Conservation (phyloP, 1,140 invertebrate species). For the Papilio helenus region DNA sequence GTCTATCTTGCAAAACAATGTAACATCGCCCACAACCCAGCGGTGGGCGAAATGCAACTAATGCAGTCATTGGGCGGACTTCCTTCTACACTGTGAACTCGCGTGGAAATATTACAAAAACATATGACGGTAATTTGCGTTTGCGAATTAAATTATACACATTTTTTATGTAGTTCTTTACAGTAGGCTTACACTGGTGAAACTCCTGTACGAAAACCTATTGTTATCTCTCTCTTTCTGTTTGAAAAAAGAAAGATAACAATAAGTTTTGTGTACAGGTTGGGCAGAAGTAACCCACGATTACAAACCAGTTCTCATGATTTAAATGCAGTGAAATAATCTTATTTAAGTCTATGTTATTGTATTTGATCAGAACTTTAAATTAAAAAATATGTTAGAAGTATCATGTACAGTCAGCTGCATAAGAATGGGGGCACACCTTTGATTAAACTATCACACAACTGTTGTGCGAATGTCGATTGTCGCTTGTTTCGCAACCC, state of each 20-base stretch:
- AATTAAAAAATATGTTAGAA: neutral
- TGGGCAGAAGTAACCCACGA: neutral
- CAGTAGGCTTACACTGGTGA: neutral
- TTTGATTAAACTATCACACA: no score
- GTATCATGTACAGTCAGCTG: neutral
- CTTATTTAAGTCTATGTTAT: neutral
- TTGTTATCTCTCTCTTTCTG: neutral
- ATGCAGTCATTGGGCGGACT: slow-evolving; percentile 21
- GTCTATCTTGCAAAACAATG: neutral
- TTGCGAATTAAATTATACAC: neutral
- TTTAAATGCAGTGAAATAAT: neutral
- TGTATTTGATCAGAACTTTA: neutral
- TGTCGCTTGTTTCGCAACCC: no score
- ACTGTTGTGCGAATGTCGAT: no score
- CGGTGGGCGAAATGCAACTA: neutral
- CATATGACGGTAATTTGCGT: neutral
- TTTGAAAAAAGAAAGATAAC: no score
- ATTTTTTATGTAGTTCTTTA: neutral
- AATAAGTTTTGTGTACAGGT: neutral
- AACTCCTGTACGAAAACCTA: neutral
- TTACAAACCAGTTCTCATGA: neutral
- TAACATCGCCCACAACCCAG: neutral
- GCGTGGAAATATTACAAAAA: slow-evolving; percentile 26
- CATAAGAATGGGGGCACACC: no score
- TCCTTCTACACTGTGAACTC: slow-evolving; percentile 10